Conservation (phyloP, 2,797 vertebrate species). For the Balearica regulorum region DNA sequence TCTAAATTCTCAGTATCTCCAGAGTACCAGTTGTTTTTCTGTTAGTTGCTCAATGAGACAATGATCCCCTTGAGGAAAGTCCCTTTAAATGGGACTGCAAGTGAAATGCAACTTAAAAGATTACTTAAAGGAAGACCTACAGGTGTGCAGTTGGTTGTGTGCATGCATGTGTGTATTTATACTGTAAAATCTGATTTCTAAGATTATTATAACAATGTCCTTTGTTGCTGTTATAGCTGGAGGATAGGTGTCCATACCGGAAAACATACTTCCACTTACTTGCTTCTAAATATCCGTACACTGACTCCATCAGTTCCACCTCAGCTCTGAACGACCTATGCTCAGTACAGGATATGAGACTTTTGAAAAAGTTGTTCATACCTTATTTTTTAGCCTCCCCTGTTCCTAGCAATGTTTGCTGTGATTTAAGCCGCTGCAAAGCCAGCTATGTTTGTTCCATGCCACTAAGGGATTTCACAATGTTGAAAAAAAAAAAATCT, state of each 20-base stretch:
- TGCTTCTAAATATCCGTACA: not conserved
- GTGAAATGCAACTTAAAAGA: not conserved
- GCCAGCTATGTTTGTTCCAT: not conserved
- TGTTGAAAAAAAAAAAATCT: not conserved
- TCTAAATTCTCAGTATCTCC: not conserved
- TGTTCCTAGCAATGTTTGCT: not conserved
- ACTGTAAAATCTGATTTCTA: not conserved
- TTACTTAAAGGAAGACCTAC: not conserved
- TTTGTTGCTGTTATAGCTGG: not conserved
- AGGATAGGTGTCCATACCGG: not conserved
- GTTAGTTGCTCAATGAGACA: not conserved
- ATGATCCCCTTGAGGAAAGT: not conserved
- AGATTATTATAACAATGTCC: not conserved
- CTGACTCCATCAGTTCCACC: not conserved
- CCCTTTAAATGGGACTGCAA: not conserved
- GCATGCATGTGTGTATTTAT: not conserved
- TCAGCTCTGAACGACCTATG: not conserved
- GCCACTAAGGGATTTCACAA: not conserved
- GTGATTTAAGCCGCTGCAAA: not conserved
- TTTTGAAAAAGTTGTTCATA: not conserved
- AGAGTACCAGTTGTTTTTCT: slow-evolving; percentile 36
- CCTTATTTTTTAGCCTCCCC: not conserved
- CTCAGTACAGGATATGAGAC: not conserved
- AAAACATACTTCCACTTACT: not conserved
- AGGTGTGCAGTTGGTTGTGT: not conserved